Evolutionary conservation across 53 echinoderm and acorn worm genomes (phyloP), one percentile per base, ranked within the genome.

Genomic region (Echinarachnius parma): DNA sequence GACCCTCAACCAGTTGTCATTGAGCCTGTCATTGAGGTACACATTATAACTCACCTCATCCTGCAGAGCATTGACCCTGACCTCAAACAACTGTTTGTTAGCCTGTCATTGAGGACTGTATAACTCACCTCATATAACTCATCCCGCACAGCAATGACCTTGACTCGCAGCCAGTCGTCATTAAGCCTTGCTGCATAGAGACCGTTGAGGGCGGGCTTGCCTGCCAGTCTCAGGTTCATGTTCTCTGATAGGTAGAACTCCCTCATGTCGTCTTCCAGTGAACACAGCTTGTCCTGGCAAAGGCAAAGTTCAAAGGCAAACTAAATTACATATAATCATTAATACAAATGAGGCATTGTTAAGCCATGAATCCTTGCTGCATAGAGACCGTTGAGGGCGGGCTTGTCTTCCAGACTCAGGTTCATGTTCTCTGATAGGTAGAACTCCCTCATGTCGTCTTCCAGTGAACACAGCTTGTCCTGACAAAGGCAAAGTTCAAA

Each of bases 401-500:
- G 83, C n/a, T 30, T 26, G 13, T 52, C 59, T 3, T 27, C 61
- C 31, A 82, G 46, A 2, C 33, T 20, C n/a, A 64, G 46, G 52
- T 48, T 32, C 13, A 35, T 45, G 11, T 45, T 3, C 7, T 81
- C 75, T 9, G 48, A 24, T 22, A 20, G 19, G 31, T 82, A 82
- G 58, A 66, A 82, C 45, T 82, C 65, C 15, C 39, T 14, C 82
- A 82, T 82, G 9, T 66, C 32, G 19, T 76, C 76, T 47, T 82
- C 82, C 14, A 82, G 26, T 4, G 61, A 46, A 10, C 64, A 44
- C 4, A 82, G 59, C 35, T 48, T 55, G 25, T 82, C 76, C 82
- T 82, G 50, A 20, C 14, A 30, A 39, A 9, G 42, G 42, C 42
- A 39, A 13, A 13, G 42, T 9, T 7, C 7, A 39, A n/a, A n/a